Evolutionary conservation across 2,797 vertebrate genomes (phyloP), one percentile per base, ranked within the genome.

Genomic region (Forpus xanthops): DNA sequence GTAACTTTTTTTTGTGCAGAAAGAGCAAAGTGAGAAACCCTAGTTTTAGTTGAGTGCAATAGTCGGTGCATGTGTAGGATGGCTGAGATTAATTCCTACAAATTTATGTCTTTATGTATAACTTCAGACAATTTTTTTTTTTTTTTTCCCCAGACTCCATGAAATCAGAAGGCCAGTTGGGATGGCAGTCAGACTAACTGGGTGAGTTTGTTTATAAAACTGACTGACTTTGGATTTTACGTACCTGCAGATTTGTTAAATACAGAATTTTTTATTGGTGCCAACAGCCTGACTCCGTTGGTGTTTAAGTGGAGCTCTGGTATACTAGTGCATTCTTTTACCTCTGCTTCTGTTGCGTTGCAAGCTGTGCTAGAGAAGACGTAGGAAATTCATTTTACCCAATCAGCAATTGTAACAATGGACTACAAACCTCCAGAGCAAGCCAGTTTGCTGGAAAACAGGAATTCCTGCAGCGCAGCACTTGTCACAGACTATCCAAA

Each of bases 251-350:
- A 94, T 95, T 96, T 96, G 96, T 97, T 96, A 96, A 97, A 96
- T 90, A 88, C 92, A 86, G 91, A 97, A 96, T 96, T 96, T 96
- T 45, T 96, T 96, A 87, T 96, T 96, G 96, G 96, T 96, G 94
- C 92, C 96, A 97, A 97, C 96, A 96, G 96, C 96, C 95, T 95
- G 94, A 97, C 95, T 95, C 91, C 96, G 91, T 96, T 96, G 94
- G 96, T 97, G 94, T 96, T 94, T 97, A 97, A 94, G 92, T 95
- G 96, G 96, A 96, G 95, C 96, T 97, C 96, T 96, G 94, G 94
- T 96, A 97, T 96, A 94, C 96, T 96, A 95, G 94, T 97, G 96
- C 96, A 97, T 96, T 96, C 96, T 96, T 97, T 96, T 97, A 96
- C 96, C 96, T 96, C 96, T 96, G 93, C 96, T 92, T 96, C 94